Base-by-base conservation (phyloP, 2,797 vertebrate species). In the Phoebastria nigripes region DNA sequence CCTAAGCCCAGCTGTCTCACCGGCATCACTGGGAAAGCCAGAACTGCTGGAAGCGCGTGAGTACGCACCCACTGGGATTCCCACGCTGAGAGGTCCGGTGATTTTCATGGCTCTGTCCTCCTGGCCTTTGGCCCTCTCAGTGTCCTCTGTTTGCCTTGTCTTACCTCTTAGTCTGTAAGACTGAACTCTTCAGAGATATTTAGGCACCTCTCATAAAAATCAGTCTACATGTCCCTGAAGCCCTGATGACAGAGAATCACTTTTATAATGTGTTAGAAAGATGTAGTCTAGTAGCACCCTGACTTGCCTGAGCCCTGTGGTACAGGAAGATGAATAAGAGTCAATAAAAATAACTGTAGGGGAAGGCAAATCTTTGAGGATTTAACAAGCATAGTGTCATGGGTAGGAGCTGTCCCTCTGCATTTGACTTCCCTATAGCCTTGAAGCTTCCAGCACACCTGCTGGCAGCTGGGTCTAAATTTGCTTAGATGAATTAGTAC, bases 21-120 rank as follows among this genome's bases (percentile, higher is more conserved):
- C 59, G 37, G 61, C 49, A 26, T 26, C 19, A 25, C 59, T 55
- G 42, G 55, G 42, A 69, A 72, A 65, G 37, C 37, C 62, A 71
- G 29, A 67, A 18, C 25, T 70, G 39, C 3, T 54, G 62, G 41
- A 69, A 74, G 15, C 2, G 1, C 55, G 7, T 26, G 26, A 37
- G 8, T 28, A 31, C 21, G 4, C 3, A 16, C 19, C 15, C 28
- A 8, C 8, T 4, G 28, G 33, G n/a, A 47, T 4, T 28, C 21
- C n/a, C 35, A 9, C 0, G 2, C 61, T 25, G 18, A 28, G 24
- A 59, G 21, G 4, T 51, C 19, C 3, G 6, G 13, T 8, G 44
- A 9, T 31, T 42, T 63, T 46, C 54, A 15, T 29, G 37, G 14
- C n/a, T 76, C 42, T 0, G 1, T 56, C 17, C 4, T 26, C 6